Percentiles rank a stretch among this genome's conserved stretches.
Conservation (phyloP, 2,113 vertebrate genomes). For the Misgurnus mizolepis region DNA sequence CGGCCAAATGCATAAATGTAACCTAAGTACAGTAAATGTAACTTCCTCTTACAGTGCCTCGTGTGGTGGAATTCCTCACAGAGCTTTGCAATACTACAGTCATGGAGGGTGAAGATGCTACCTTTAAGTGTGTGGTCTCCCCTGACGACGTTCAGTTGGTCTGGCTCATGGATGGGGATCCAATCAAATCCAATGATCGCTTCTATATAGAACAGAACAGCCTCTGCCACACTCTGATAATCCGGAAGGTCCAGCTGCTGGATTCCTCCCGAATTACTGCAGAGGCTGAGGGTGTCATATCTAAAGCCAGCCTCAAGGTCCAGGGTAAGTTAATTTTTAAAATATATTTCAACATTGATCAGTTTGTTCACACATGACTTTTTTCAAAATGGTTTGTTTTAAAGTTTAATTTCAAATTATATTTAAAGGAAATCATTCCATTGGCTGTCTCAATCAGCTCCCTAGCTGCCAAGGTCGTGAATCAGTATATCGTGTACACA, state of each 20-base stretch:
- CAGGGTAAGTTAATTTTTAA: conserved; percentile 76
- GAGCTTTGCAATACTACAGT: conserved; percentile 87
- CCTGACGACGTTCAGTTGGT: conserved; percentile 82
- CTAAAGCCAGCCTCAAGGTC: conserved; percentile 83
- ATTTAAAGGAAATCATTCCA: too few relatives aligned
- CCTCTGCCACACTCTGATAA: conserved; percentile 79
- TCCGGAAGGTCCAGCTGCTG: conserved; percentile 76
- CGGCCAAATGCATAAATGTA: too few relatives aligned
- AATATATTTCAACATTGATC: neutral
- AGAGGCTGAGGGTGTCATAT: conserved; percentile 77
- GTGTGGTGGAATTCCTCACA: conserved; percentile 84
- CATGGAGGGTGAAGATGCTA: conserved; percentile 89
- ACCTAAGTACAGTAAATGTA: neutral
- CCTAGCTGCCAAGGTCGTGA: too few relatives aligned
- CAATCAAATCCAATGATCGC: conserved; percentile 63
- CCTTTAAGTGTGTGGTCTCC: conserved; percentile 88
- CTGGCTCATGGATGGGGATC: conserved; percentile 87
- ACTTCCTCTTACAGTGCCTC: conserved; percentile 75
- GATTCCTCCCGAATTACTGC: conserved; percentile 79
- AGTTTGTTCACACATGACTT: too few relatives aligned
- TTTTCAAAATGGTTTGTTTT: too few relatives aligned
- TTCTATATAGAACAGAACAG: conserved; percentile 75
- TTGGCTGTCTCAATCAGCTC: too few relatives aligned
- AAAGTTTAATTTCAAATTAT: too few relatives aligned
- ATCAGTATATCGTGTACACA: too few relatives aligned